Evolutionary conservation across 2,888 invertebrate genomes (phyloP).

Genomic region (Asteroscopus sphinx): DNA sequence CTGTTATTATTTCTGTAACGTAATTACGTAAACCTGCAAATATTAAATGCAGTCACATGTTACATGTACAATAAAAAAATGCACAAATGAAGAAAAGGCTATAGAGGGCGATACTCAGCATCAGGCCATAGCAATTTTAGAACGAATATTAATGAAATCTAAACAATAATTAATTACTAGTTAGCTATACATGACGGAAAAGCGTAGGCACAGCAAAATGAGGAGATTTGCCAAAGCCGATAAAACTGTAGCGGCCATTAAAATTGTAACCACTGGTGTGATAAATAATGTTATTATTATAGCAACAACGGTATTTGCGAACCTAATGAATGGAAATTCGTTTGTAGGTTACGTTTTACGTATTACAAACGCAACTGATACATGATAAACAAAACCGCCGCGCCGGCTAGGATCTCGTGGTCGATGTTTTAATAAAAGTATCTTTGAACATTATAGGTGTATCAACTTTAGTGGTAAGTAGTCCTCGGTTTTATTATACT

Average conservation of each 20-base stretch:
- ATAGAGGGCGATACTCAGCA: neutral
- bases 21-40: neutral
- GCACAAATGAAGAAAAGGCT: neutral
- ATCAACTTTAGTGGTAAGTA: conserved; percentile 8
- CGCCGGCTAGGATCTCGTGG: conserved; percentile 9
- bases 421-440: conserved; percentile 7
- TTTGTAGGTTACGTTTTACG: conserved; percentile 44
- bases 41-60: neutral
- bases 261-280: conserved; percentile 35
- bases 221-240: conserved; percentile 62
- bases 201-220: conserved; percentile 62
- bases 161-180: conserved; percentile 46
- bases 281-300: conserved; percentile 32
- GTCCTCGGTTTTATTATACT: conserved; percentile 17
- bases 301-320: conserved; percentile 44
- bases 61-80: neutral
- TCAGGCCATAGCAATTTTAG: neutral
- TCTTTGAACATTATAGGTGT: conserved; percentile 11
- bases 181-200: conserved; percentile 59
- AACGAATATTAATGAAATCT: conserved; percentile 24
- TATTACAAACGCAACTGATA: conserved; percentile 39
- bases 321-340: conserved; percentile 47
- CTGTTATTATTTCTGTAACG: neutral
- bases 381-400: conserved; percentile 28
- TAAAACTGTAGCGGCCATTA: conserved; percentile 54